phyloP scores from a whole-genome alignment of 2,113 vertebrate genomes.

The Eolophus roseicapilla region DNA sequence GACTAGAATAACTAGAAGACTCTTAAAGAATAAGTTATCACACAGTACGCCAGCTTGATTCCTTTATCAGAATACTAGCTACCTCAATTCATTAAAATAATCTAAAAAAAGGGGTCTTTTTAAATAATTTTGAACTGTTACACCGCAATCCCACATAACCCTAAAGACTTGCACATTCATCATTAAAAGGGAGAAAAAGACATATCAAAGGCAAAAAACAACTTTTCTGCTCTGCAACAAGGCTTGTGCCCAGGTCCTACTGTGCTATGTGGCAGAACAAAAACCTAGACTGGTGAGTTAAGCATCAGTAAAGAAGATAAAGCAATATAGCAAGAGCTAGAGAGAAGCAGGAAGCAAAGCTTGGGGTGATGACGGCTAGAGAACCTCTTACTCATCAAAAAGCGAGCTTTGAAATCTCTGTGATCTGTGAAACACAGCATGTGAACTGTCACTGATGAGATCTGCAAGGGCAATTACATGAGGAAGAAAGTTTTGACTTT shows the following conservation, averaged over 20 bases:
- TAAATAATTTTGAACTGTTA: neutral
- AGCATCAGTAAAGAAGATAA: neutral
- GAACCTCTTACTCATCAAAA: neutral
- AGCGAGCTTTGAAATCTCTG: neutral
- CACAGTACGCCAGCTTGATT: neutral
- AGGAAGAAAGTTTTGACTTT: constrained; percentile 10
- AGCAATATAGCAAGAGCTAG: neutral
- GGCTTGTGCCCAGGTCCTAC: neutral
- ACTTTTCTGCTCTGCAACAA: neutral
- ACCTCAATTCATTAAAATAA: neutral
- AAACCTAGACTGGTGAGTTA: neutral
- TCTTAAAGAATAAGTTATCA: neutral
- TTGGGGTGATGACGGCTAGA: neutral
- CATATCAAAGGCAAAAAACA: neutral
- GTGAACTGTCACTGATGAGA: constrained; percentile 22
- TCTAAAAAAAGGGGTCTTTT: rapidly evolving
- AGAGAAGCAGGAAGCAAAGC: neutral
- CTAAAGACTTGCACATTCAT: neutral
- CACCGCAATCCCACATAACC: neutral
- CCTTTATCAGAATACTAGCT: neutral
- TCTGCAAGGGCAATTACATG: constrained; percentile 20
- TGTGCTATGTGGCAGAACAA: neutral
- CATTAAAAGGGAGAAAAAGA: neutral
- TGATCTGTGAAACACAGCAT: constrained; percentile 26
- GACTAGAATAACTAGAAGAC: neutral